Evolutionary conservation across 1,140 invertebrate genomes (phyloP), one percentile per base, ranked within the genome.

Genomic region (Palaemon carinicauda): DNA sequence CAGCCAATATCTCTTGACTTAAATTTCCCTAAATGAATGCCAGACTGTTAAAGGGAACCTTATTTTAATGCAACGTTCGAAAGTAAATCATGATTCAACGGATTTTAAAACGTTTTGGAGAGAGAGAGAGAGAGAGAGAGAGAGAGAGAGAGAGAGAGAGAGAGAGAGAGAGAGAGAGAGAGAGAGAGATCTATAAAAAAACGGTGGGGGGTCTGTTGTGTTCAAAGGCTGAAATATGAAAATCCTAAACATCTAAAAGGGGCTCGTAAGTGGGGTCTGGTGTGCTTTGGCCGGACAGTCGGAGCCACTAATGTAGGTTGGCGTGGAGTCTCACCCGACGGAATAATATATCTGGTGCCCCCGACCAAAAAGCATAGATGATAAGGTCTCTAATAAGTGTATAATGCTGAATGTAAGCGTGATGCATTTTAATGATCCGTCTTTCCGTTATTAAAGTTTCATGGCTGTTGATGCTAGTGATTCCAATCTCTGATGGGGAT

Each of bases 161-260:
- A 21, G 56, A 21, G 56, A 60, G 56, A 27, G 56, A 21, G 9
- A 3, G 56, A 3, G 56, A 3, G 10, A 17, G 3, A 17, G 0
- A 7, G 1, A 10, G 56, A 27, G 19, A 27, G 56, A 21, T n/a
- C 10, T 1, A 60, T 10, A 27, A 27, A 27, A 27, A 5, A 60
- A 7, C 0, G 1, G 56, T 7, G 3, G 1, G 3, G n/a, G 29
- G 29, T 19, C 14, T 21, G 19, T 29, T 21, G 60, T 69, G 60
- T 69, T 69, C 60, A 69, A 69, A 69, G 60, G 60, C 29, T 69
- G 60, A 69, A 69, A 69, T 69, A 69, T 69, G 60, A 69, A 69
- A 69, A 69, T 69, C 60, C 60, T 29, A 29, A 69, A 69, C 60
- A 27, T 29, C 21, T 29, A 69, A 69, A 69, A 41, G 41, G 60